Base-by-base conservation (phyloP, 2,888 invertebrate species). In the Mythimna pallens region DNA sequence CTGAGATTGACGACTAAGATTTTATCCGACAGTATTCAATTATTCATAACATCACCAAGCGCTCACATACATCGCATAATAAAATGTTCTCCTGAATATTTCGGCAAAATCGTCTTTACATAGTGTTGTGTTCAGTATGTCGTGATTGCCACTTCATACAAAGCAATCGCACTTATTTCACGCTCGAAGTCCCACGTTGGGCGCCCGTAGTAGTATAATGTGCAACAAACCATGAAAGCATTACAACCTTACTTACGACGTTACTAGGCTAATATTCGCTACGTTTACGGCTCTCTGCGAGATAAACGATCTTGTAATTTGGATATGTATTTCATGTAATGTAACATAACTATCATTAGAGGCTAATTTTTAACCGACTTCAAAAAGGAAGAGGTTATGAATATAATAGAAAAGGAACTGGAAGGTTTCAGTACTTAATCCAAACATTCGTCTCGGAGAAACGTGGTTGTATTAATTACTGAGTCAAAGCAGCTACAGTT, bases 91-190 rank as follows among this genome's bases (percentile, higher is more conserved):
- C 68, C 25, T 66, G 43, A 68, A 74, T 69, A 81, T 83, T 75
- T 76, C 69, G 65, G 65, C 67, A 76, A 73, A 78, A 84, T 82
- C 77, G 47, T 66, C 50, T 59, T 73, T 54, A 65, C 58, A 59
- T 62, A 72, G 70, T 76, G 47, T 65, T 78, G 69, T 80, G 76
- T 61, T 75, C 73, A 69, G 58, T 25, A 52, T 59, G 30, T 74
- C 73, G 82, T 84, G 87, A 90, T 90, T 89, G 86, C 88, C 87
- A 89, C 87, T 90, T 88, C 86, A 88, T 88, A 89, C 87, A 91
- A 90, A 90, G 89, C 88, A 90, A 91, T 91, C 78, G 85, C 81
- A 86, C 84, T 88, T 88, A 91, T 92, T 93, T 93, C 87, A 91
- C 87, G 89, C 88, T 85, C 82, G 84, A 83, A 80, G 79, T 82